phyloP scores from a whole-genome alignment of 2,113 vertebrate species.

The Coptodon bakossiorum region DNA sequence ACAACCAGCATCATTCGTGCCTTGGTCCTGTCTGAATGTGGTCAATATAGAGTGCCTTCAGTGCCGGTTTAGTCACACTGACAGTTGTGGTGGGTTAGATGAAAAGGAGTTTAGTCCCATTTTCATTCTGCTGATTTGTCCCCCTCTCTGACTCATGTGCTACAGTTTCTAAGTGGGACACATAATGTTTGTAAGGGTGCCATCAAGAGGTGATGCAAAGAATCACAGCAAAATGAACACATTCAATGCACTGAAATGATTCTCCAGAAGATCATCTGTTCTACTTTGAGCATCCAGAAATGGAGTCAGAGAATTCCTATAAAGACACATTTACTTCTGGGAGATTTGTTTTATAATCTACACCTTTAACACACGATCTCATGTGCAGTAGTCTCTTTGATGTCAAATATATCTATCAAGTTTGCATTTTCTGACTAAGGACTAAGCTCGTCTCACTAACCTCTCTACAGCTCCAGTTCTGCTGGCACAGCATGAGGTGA shows the following conservation, averaged over 20 bases:
- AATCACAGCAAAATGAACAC: neutral
- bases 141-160: neutral
- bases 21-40: neutral
- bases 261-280: neutral
- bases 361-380: neutral
- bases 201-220: constrained; percentile 33
- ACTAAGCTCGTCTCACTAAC: neutral
- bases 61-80: constrained; percentile 14
- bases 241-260: neutral
- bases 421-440: neutral
- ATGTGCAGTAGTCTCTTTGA: neutral
- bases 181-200: neutral
- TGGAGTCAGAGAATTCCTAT: neutral
- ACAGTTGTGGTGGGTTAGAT: neutral
- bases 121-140: neutral
- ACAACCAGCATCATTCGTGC: neutral
- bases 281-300: neutral
- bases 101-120: neutral
- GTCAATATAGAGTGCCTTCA: neutral
- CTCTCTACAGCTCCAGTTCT: neutral
- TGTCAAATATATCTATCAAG: neutral
- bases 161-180: neutral
- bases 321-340: neutral
- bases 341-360: neutral
- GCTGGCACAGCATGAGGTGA: constrained; percentile 31